Conservation (phyloP, 2,888 invertebrate genomes). For the Idaea aversata region DNA sequence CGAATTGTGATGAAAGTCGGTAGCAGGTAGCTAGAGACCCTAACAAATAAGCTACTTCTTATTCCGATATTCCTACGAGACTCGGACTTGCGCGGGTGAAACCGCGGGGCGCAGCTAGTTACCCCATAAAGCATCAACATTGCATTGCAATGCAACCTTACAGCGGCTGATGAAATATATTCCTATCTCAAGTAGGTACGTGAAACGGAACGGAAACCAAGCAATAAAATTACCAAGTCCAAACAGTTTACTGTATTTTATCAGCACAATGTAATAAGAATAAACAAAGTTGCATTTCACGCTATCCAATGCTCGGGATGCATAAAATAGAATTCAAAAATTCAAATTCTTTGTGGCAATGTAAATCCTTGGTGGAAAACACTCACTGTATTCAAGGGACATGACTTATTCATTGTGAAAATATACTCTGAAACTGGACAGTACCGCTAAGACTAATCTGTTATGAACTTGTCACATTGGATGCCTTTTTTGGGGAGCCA, state of each 20-base stretch:
- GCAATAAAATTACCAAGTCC: background rate
- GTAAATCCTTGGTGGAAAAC: slow-evolving; percentile 35
- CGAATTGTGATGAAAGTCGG: too few species aligned
- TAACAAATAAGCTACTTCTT: too few species aligned
- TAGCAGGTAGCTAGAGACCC: too few species aligned
- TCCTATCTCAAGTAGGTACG: background rate
- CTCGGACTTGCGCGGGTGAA: too few species aligned
- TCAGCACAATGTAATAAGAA: background rate
- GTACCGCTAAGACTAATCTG: too few species aligned
- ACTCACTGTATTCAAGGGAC: slow-evolving; percentile 12
- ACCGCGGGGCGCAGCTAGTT: too few species aligned
- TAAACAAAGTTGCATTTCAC: background rate
- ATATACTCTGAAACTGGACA: background rate
- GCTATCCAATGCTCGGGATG: slow-evolving; percentile 11
- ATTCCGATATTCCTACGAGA: too few species aligned
- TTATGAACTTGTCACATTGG: too few species aligned
- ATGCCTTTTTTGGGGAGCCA: too few species aligned
- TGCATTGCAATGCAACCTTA: background rate
- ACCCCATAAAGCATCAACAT: background rate
- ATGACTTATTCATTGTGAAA: background rate
- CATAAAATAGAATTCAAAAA: slow-evolving; percentile 37
- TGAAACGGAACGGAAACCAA: background rate
- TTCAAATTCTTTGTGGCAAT: slow-evolving; percentile 34
- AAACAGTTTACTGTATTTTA: slow-evolving; percentile 1
- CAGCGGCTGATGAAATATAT: background rate